Conservation (phyloP, 2,113 vertebrate genomes). For the Lagopus leucura region DNA sequence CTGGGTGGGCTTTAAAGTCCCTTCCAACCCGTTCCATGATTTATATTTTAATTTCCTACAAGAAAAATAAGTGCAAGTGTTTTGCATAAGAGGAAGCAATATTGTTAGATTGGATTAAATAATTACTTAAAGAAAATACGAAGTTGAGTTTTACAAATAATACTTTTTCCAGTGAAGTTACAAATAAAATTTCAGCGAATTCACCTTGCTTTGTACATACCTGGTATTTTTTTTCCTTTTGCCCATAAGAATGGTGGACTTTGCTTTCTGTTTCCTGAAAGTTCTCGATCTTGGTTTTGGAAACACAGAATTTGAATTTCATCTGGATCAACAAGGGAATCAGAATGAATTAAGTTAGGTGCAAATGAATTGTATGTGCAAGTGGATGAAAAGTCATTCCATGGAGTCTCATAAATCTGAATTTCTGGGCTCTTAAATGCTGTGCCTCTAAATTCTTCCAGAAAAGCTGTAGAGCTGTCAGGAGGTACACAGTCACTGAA, state of each 20-base stretch:
- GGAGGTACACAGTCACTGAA: background rate
- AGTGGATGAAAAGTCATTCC: conserved; percentile 11
- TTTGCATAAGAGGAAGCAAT: background rate
- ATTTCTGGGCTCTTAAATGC: conserved; percentile 16
- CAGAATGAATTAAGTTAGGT: background rate
- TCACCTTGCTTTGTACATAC: conserved; percentile 54
- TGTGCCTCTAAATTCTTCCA: background rate
- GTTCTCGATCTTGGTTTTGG: conserved; percentile 30
- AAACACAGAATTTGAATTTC: conserved; percentile 37
- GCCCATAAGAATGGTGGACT: background rate
- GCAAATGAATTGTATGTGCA: conserved; percentile 6
- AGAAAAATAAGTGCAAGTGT: background rate
- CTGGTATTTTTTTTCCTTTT: conserved; percentile 48
- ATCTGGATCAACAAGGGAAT: conserved; percentile 34
- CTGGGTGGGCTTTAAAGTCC: background rate
- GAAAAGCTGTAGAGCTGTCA: background rate
- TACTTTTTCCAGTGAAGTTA: background rate
- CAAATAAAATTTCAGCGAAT: background rate
- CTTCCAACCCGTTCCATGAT: background rate
- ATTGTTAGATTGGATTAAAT: background rate
- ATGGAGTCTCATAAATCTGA: conserved; percentile 2
- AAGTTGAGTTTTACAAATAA: background rate
- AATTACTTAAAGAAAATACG: background rate
- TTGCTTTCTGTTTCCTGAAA: conserved; percentile 52
- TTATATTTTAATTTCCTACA: background rate